Evolutionary conservation across 2,113 vertebrate species (phyloP).

Genomic region (Dunckerocampus dactyliophorus): DNA sequence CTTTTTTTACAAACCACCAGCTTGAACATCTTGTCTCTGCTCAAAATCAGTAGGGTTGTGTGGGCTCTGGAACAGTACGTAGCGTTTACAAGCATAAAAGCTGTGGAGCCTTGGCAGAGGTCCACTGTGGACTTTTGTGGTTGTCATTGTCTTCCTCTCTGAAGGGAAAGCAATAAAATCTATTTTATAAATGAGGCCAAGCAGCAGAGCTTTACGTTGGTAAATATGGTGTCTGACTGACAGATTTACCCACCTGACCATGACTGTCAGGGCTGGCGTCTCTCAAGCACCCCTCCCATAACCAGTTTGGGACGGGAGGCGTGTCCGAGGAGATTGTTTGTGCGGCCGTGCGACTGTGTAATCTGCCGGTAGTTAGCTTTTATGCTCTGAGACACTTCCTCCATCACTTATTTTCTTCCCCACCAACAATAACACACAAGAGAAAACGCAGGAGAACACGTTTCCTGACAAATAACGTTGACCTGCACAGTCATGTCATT

Average conservation of each 20-base stretch:
- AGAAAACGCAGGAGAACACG: too few species aligned
- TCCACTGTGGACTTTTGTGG: too few species aligned
- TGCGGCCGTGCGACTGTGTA: constrained; percentile 45
- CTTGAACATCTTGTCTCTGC: too few species aligned
- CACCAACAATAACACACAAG: too few species aligned
- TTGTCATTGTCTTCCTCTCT: too few species aligned
- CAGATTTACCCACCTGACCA: neutral
- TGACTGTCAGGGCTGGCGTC: neutral
- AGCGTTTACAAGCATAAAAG: too few species aligned
- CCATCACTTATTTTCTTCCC: constrained; percentile 58
- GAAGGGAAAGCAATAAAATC: too few species aligned
- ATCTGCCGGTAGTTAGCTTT: constrained; percentile 72
- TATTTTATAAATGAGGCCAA: neutral
- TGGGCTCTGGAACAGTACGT: too few species aligned
- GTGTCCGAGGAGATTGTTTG: constrained; percentile 63
- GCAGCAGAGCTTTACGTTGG: neutral
- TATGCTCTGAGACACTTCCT: constrained; percentile 62
- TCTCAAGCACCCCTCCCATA: constrained; percentile 36
- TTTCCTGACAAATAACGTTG: too few species aligned
- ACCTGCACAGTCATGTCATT: too few species aligned
- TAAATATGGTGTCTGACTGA: neutral
- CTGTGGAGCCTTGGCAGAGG: too few species aligned
- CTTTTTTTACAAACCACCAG: neutral
- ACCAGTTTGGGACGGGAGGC: constrained; percentile 46
- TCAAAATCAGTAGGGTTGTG: too few species aligned